Conservation (phyloP, 2,113 vertebrate genomes). For the Leucosticte australis region DNA sequence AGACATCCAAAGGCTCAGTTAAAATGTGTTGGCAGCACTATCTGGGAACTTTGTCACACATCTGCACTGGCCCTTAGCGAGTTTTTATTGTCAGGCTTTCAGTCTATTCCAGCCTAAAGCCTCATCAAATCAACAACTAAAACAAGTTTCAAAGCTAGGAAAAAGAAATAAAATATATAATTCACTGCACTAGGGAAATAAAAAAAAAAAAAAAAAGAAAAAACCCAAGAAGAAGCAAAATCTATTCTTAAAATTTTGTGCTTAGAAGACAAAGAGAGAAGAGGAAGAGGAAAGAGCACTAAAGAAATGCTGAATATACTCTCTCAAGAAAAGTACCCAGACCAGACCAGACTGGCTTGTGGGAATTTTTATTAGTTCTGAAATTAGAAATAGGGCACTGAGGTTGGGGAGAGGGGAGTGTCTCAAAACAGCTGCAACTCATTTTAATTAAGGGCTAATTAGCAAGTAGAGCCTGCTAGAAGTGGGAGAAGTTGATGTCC, state of each 20-base stretch:
- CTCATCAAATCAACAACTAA: not conserved
- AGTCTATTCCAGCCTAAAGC: not conserved
- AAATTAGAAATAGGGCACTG: slow-evolving; percentile 43
- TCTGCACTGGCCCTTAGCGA: not conserved
- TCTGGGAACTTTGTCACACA: not conserved
- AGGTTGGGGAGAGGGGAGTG: slow-evolving; percentile 14
- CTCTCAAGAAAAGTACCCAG: not conserved
- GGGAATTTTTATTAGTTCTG: slow-evolving; percentile 33
- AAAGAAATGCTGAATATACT: slow-evolving; percentile 10
- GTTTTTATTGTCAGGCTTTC: not conserved
- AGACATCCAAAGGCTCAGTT: not conserved
- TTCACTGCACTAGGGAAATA: fast-evolving
- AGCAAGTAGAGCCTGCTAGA: slow-evolving; percentile 1
- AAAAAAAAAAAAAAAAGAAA: too few relatives aligned
- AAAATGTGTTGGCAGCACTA: not conserved
- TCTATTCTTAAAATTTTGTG: not conserved
- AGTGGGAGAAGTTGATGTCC: not conserved
- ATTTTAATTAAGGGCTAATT: slow-evolving; percentile 59
- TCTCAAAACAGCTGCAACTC: slow-evolving; percentile 56
- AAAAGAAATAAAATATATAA: not conserved
- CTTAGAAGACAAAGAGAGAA: not conserved
- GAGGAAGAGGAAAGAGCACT: not conserved
- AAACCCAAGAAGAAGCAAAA: not conserved
- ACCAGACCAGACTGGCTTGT: not conserved
- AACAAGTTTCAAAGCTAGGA: not conserved